phyloP scores from a whole-genome alignment of 2,888 invertebrate species.

The Rhabditophanes sp. region DNA sequence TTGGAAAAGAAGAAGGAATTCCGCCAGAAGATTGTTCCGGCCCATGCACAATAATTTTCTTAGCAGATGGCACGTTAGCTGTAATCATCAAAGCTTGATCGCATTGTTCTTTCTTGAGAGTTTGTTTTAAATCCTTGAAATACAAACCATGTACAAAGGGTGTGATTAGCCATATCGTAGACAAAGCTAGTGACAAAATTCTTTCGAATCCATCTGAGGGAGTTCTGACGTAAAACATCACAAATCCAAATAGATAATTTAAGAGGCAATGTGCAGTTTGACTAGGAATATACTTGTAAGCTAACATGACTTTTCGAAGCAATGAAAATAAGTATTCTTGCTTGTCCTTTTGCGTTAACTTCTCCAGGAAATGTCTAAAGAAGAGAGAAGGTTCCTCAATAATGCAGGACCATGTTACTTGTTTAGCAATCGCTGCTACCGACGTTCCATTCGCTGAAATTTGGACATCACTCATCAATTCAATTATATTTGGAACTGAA shows the following conservation, averaged over 20 bases:
- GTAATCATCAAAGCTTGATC: constrained; percentile 87
- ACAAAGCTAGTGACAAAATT: constrained; percentile 78
- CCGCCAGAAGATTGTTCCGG: constrained; percentile 65
- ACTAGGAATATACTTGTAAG: constrained; percentile 48
- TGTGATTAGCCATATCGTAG: constrained; percentile 90
- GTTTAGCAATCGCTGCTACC: constrained; percentile 80
- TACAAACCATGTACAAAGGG: constrained; percentile 96
- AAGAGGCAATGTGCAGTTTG: constrained; percentile 94
- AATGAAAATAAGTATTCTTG: constrained; percentile 73
- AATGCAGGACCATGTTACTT: constrained; percentile 90
- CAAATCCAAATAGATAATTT: constrained; percentile 91
- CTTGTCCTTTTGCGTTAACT: constrained; percentile 57
- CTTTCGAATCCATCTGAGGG: constrained; percentile 88
- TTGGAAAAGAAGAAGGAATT: constrained; percentile 93
- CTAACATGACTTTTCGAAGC: constrained; percentile 72
- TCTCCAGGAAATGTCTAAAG: constrained; percentile 73
- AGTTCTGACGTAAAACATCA: constrained; percentile 94
- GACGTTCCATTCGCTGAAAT: constrained; percentile 73
- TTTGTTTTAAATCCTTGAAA: constrained; percentile 98
- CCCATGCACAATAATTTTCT: constrained; percentile 56
- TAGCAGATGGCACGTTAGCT: constrained; percentile 95
- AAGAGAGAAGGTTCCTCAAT: constrained; percentile 94
- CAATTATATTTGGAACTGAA: constrained; percentile 81
- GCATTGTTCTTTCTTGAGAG: constrained; percentile 91
- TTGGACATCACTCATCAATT: constrained; percentile 82